These are phyloP conservation scores for Streptopelia turtur DNA, from an alignment of 2,797 vertebrate species.

Conservation along the genomic window DNA sequence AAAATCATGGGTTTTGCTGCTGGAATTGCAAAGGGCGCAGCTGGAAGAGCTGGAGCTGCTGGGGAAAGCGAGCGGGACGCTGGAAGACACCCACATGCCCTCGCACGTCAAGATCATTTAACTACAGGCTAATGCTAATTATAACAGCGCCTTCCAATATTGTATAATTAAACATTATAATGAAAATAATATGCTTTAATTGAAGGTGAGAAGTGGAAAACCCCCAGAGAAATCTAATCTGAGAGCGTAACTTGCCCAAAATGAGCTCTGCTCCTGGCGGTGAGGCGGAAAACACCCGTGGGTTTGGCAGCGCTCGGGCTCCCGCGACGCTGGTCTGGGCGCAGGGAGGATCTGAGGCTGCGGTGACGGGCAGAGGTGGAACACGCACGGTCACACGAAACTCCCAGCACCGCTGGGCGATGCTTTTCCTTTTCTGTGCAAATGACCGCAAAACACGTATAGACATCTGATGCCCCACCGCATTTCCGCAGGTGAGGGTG, in stretches of 20 bases:
- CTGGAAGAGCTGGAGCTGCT: rapidly evolving
- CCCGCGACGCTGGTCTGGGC: rapidly evolving
- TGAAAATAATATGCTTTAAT: not conserved
- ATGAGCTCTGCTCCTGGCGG: not conserved
- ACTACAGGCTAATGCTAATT: not conserved
- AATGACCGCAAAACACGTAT: not conserved
- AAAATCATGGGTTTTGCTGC: not conserved
- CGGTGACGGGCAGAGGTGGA: rapidly evolving
- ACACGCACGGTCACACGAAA: not conserved
- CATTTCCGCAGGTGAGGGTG: rapidly evolving
- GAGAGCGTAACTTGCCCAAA: rapidly evolving
- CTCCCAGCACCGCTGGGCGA: rapidly evolving
- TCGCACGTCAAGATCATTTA: rapidly evolving
- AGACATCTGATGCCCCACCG: too few species aligned
- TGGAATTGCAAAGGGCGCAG: not conserved
- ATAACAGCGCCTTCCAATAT: not conserved
- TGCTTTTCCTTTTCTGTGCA: not conserved
- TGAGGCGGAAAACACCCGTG: rapidly evolving
- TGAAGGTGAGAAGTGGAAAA: not conserved
- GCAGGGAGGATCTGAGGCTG: rapidly evolving
- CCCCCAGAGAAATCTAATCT: not conserved
- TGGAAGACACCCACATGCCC: rapidly evolving
- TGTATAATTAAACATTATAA: not conserved
- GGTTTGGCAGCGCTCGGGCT: rapidly evolving
- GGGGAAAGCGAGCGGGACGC: rapidly evolving